A percentile compares a stretch with the other conserved stretches of the same genome.
phyloP scores from a whole-genome alignment of 2,888 invertebrate species.

The Tetranychus truncatus region DNA sequence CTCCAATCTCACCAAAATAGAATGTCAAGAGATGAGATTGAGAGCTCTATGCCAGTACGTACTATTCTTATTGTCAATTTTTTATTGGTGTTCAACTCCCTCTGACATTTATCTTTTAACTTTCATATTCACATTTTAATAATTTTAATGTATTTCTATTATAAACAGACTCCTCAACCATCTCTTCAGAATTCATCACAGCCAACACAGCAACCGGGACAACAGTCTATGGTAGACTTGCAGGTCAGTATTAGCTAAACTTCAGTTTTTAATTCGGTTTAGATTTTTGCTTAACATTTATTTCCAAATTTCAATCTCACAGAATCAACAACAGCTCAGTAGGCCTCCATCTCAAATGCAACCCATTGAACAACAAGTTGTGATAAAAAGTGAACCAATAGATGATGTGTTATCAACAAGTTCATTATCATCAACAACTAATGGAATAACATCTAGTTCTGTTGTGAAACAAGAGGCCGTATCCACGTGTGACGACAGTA shows the following conservation, averaged over 20 bases:
- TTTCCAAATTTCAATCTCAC: not conserved
- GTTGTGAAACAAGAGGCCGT: conserved; percentile 34
- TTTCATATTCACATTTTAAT: not conserved
- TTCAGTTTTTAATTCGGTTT: no score
- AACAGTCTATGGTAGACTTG: conserved; percentile 4
- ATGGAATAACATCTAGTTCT: conserved; percentile 13
- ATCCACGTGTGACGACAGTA: conserved; percentile 36
- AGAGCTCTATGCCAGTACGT: conserved; percentile 17
- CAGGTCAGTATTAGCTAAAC: not conserved
- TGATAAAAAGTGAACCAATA: conserved; percentile 25
- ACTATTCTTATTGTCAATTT: not conserved
- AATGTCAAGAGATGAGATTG: not conserved
- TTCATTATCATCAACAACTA: conserved; percentile 6
- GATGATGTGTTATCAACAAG: conserved; percentile 18
- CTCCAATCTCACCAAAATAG: conserved; percentile 15
- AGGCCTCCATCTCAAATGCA: conserved; percentile 9
- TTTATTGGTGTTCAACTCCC: not conserved
- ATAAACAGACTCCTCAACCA: not conserved
- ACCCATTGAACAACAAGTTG: conserved; percentile 3
- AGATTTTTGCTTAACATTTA: not conserved
- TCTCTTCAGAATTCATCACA: not conserved
- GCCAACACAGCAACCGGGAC: not conserved
- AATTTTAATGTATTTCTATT: not conserved
- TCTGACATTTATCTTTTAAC: not conserved
- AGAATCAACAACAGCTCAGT: conserved; percentile 1